phyloP scores from a whole-genome alignment of 2,888 invertebrate species.

The Ormyrus pomaceus region DNA sequence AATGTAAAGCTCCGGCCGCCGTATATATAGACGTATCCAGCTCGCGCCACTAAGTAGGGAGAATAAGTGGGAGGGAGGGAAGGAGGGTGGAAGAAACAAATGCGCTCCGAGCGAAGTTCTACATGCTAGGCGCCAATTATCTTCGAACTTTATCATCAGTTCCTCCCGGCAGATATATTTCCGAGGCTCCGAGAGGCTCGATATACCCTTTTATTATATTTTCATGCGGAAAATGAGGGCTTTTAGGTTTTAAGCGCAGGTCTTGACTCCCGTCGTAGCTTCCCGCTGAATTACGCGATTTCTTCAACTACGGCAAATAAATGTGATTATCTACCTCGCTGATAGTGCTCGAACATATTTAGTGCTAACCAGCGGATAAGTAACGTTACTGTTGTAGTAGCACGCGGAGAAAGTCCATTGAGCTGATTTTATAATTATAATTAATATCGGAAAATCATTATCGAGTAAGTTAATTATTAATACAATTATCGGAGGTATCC shows the following conservation, averaged over 20 bases:
- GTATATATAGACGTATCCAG: neutral
- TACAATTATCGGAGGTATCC: no score
- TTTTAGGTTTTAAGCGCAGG: neutral
- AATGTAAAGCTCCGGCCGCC: conserved; percentile 6
- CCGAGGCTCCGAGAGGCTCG: neutral
- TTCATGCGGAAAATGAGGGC: neutral
- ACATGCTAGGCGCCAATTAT: conserved; percentile 27
- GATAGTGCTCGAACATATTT: no score
- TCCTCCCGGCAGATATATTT: conserved; percentile 25
- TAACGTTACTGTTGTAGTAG: no score
- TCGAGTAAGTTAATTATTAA: no score
- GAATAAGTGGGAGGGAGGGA: neutral
- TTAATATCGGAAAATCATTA: no score
- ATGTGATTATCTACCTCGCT: no score
- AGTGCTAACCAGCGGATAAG: no score
- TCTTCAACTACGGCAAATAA: no score
- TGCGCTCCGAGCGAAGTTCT: neutral
- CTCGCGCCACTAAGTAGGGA: neutral
- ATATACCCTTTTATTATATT: conserved; percentile 4
- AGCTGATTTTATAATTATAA: no score
- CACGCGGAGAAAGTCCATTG: no score
- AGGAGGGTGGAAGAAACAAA: neutral
- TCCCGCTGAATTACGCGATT: no score
- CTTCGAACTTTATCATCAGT: conserved; percentile 40
- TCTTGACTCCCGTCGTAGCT: no score